These are phyloP conservation scores for Oxycera nigricornis DNA, from an alignment of 2,888 invertebrate species.

Conservation along the genomic window DNA sequence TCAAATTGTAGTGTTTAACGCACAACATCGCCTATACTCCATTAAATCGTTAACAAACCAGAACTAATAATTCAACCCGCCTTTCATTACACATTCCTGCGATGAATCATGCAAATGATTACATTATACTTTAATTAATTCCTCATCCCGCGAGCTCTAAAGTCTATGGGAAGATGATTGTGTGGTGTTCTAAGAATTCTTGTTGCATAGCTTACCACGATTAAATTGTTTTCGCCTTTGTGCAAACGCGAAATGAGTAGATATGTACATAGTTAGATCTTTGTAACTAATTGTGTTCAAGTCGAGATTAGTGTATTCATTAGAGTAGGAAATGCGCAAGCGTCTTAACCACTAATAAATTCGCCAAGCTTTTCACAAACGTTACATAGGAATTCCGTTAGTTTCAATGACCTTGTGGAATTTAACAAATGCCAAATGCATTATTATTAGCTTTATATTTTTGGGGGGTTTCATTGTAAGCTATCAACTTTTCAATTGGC, in stretches of 20 bases:
- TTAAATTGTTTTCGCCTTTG: background rate
- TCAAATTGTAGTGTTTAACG: background rate
- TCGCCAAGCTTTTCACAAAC: background rate
- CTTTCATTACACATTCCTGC: background rate
- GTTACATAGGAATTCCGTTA: constrained; percentile 5
- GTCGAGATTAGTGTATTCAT: background rate
- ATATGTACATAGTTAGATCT: background rate
- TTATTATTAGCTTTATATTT: too few species aligned
- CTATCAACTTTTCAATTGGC: too few species aligned
- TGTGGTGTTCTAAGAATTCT: background rate
- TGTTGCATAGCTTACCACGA: background rate
- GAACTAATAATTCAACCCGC: constrained; percentile 5
- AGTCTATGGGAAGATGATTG: too few species aligned
- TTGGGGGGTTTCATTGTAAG: too few species aligned
- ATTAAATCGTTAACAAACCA: constrained; percentile 6
- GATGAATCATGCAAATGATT: constrained; percentile 10
- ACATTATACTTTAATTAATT: background rate
- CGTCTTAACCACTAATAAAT: background rate
- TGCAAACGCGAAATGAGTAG: background rate
- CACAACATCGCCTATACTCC: background rate
- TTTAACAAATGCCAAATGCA: background rate
- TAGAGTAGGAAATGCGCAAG: background rate
- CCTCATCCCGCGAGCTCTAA: background rate
- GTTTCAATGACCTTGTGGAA: constrained; percentile 16
- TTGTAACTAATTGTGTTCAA: background rate